Base-by-base conservation (phyloP, 2,797 vertebrate genomes). In the Craterocephalus amniculus region DNA sequence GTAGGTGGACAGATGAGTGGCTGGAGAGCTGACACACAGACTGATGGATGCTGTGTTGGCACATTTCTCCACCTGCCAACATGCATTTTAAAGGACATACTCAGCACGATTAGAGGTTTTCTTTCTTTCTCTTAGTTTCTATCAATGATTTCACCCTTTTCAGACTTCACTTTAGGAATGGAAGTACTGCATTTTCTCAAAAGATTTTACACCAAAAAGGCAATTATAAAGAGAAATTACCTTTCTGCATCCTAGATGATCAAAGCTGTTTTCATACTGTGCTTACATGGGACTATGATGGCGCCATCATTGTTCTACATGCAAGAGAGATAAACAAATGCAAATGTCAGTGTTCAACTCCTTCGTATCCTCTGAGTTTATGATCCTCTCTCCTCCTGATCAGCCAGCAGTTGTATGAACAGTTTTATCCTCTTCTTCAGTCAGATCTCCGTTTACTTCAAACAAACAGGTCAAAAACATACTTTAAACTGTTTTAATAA, bases 61-160 rank as follows among this genome's bases (percentile, higher is more conserved):
- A n/a, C 64, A 5, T 45, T 56, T 2, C 40, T 70, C 67, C 48
- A 83, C 74, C 63, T 11, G 55, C 45, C 63, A 72, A 78, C 83
- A 73, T 66, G 70, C 57, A 67, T 29, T 31, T 62, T 52, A 49
- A 74, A 78, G 74, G 85, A 84, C 77, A 63, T 80, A 52, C 83
- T 80, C 87, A 85, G 79, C 69, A 22, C 10, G 29, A 55, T 13
- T 4, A 1, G 8, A 64, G 24, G 9, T 29, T 56, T 31, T 3
- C 65, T 56, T 59, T 24, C 3, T 32, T 40, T 26, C 10, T 11
- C 7, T 67, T 16, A 14, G 8, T 29, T 34, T 58, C 29, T 43
- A 10, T 72, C 72, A 13, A 2, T 45, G 40, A 67, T 32, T 38
- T 31, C 32, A 6, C 45, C 40, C 22, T 14, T 51, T 72, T 68